phyloP scores from a whole-genome alignment of 2,888 invertebrate genomes.

The Chalcis sispes region DNA sequence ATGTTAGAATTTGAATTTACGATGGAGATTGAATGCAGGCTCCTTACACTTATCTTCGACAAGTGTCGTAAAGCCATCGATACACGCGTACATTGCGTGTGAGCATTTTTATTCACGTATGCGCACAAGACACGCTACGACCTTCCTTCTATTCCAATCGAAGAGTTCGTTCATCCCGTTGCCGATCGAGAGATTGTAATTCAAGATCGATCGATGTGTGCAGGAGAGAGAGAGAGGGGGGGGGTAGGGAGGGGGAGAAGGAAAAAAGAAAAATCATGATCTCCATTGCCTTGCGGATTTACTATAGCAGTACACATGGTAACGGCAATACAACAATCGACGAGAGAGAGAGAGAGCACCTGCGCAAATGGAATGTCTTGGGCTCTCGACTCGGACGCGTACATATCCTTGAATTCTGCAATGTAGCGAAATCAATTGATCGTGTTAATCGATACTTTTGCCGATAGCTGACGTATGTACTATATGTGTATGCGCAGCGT shows the following conservation, averaged over 20 bases:
- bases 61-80: constrained; percentile 43
- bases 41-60: not conserved
- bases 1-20: not conserved
- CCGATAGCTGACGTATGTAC: constrained; percentile 16
- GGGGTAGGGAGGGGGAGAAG: constrained; percentile 1
- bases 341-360: constrained; percentile 53
- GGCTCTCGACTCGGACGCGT: constrained; percentile 5
- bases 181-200: constrained; percentile 55
- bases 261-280: constrained; percentile 52
- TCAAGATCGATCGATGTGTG: constrained; percentile 47
- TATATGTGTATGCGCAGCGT: not conserved
- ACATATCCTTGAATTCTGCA: constrained; percentile 40
- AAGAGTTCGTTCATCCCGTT: constrained; percentile 47
- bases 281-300: constrained; percentile 43
- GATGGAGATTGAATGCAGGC: too few species aligned
- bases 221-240: not conserved
- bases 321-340: constrained; percentile 37
- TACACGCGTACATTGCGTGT: constrained; percentile 5
- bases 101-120: constrained; percentile 34
- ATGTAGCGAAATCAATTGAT: constrained; percentile 46
- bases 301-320: constrained; percentile 27
- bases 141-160: constrained; percentile 13
- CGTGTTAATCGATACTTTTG: constrained; percentile 45
- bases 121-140: constrained; percentile 20
- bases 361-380: constrained; percentile 60